Evolutionary conservation across 2,113 vertebrate genomes (phyloP), one percentile per base, ranked within the genome.

Genomic region (Ammodytes marinus): DNA sequence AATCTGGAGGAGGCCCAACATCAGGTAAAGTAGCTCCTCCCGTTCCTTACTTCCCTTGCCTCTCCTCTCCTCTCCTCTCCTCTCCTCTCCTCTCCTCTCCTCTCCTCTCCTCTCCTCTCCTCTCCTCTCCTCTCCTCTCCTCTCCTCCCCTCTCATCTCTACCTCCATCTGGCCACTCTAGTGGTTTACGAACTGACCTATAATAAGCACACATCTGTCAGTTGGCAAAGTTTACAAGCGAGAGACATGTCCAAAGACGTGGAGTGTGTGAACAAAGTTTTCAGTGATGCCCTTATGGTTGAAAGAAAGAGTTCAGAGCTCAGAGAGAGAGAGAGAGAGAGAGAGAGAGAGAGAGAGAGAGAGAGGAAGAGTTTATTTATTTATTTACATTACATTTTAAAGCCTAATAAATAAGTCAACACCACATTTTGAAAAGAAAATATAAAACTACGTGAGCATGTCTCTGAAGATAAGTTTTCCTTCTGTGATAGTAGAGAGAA

Each of bases 1-100:
- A 98, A 98, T 90, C 93, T 98, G 92, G 97, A 98, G 85, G 97
- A 98, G 80, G 96, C 97, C 71, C 97, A 98, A 83, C 97, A 98
- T 89, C 97, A 98, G 96, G 97, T 98, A 91, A 73, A 73, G 46
- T 54, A 66, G 69, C 76, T 72, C 40, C 37, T 73, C 4, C 37
- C 27, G 27, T 27, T 64, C 47, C 45, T 35, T 66, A 52, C 63
- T 74, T 77, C 58, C 19, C 27, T 42, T 59, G 6, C 69, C 37
- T 69, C n/a, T 89, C 74, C 67, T 90, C 60, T 59, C 19, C 15
- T 75, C 58, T 68, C 59, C 17, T 74, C 39, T 54, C 45, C 46
- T 71, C 53, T 52, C 17, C 64, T 54, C 63, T 45, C 35, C n/a
- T 46, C 59, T 50, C 11, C 40, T 35, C 53, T 54, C 53, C 37